phyloP scores from a whole-genome alignment of 1,140 invertebrate species.

The Penaeus indicus region DNA sequence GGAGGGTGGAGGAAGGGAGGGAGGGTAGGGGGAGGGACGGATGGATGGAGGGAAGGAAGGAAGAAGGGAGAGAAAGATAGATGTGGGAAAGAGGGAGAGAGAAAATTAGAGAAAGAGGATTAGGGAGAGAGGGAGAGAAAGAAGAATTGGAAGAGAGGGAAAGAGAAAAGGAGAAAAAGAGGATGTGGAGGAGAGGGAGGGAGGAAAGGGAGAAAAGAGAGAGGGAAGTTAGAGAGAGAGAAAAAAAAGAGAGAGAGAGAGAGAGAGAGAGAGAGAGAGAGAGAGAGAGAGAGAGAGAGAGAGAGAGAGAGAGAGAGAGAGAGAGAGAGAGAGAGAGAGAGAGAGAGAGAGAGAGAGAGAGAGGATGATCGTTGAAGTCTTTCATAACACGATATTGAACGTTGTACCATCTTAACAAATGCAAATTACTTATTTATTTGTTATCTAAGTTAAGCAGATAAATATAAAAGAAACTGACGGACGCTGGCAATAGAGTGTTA shows the following conservation, averaged over 20 bases:
- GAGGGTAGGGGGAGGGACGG: accelerated
- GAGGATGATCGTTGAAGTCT: background rate
- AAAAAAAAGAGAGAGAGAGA: slow-evolving; percentile 34
- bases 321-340: slow-evolving; percentile 34
- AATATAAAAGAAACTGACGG: too few relatives aligned
- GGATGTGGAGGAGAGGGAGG: slow-evolving; percentile 18
- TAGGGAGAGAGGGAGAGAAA: slow-evolving; percentile 28
- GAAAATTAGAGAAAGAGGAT: slow-evolving; percentile 34
- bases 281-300: slow-evolving; percentile 34
- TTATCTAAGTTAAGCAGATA: too few relatives aligned
- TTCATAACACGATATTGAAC: too few relatives aligned
- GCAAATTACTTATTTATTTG: too few relatives aligned
- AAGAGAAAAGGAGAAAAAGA: slow-evolving; percentile 32
- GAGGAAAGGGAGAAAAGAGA: slow-evolving; percentile 31
- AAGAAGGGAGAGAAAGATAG: slow-evolving; percentile 26
- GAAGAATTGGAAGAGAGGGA: too few relatives aligned
- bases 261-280: slow-evolving; percentile 34
- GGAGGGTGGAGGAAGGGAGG: too few relatives aligned
- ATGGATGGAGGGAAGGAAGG: background rate
- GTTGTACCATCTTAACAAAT: too few relatives aligned
- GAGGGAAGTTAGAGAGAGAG: too few relatives aligned
- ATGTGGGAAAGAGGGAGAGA: slow-evolving; percentile 31
- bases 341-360: slow-evolving; percentile 34
- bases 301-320: slow-evolving; percentile 34
- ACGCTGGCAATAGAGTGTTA: too few relatives aligned